Conservation (phyloP, 2,888 invertebrate species). For the Microchrysa polita region DNA sequence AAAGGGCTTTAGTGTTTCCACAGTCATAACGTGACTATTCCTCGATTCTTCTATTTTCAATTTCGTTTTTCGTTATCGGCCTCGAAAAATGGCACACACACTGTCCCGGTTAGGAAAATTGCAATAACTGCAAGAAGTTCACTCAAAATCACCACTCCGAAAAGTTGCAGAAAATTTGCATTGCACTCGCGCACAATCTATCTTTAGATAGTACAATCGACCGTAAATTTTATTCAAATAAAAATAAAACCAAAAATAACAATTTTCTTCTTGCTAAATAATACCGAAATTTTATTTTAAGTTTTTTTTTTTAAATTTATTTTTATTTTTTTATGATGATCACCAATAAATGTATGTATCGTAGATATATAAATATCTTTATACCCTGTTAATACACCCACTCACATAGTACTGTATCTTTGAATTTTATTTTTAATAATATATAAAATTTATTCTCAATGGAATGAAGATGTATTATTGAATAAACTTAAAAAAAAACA, state of each 20-base stretch:
- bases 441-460: conserved; percentile 14
- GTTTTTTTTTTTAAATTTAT: neutral
- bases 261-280: too few relatives aligned
- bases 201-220: too few relatives aligned
- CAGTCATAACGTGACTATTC: conserved; percentile 56
- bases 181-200: too few relatives aligned
- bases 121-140: too few relatives aligned
- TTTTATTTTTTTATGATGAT: conserved; percentile 12
- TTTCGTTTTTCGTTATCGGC: neutral
- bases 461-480: conserved; percentile 4
- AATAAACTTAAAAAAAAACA: neutral
- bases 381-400: neutral
- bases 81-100: too few relatives aligned
- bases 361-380: too few relatives aligned
- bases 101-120: too few relatives aligned
- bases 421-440: neutral
- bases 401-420: neutral
- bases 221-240: too few relatives aligned
- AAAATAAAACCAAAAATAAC: too few relatives aligned
- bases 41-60: neutral
- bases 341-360: conserved; percentile 24
- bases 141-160: too few relatives aligned
- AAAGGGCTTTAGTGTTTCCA: conserved; percentile 63
- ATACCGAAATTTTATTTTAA: too few relatives aligned
- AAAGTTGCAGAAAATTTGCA: too few relatives aligned